A percentile compares a stretch with the other conserved stretches of the same genome.
Evolutionary conservation across 2,888 invertebrate species (phyloP).

Genomic region (Trypoxylon attenuatum): DNA sequence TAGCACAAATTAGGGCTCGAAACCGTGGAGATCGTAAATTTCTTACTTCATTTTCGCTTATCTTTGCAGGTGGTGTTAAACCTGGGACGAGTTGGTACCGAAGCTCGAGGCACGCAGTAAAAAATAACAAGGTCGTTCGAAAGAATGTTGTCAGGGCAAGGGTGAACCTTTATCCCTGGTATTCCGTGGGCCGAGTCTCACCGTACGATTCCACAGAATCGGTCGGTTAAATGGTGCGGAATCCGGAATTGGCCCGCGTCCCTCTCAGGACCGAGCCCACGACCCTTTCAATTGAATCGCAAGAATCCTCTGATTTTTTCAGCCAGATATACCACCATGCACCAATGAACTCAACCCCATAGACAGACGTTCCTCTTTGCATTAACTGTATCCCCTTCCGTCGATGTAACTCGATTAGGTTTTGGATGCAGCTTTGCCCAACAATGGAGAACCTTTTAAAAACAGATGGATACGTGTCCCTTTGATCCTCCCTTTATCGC

Average conservation of each 20-base stretch:
- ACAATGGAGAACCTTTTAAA: background rate
- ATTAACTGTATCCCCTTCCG: background rate
- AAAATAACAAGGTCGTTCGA: constrained; percentile 61
- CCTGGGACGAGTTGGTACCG: constrained; percentile 29
- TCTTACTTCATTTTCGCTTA: constrained; percentile 34
- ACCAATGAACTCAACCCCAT: constrained; percentile 2
- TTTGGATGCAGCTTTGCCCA: background rate
- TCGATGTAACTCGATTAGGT: background rate
- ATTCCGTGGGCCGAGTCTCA: constrained; percentile 17
- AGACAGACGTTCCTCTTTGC: background rate
- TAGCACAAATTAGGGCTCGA: too few species aligned
- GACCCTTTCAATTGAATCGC: constrained; percentile 24
- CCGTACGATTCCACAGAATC: constrained; percentile 29
- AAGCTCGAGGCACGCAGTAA: constrained; percentile 51
- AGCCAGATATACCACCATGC: background rate
- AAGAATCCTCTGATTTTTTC: constrained; percentile 4
- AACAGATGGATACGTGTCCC: too few species aligned
- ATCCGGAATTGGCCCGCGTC: constrained; percentile 58
- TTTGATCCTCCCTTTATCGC: too few species aligned
- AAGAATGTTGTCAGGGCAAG: constrained; percentile 23
- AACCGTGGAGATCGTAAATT: constrained; percentile 33
- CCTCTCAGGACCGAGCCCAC: constrained; percentile 26
- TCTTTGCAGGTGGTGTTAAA: constrained; percentile 41
- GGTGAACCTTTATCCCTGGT: constrained; percentile 36
- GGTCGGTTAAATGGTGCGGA: constrained; percentile 62